A percentile compares a stretch with the other conserved stretches of the same genome.
Evolutionary conservation across 2,113 vertebrate species (phyloP).

Genomic region (Hippocampus mohnikei): DNA sequence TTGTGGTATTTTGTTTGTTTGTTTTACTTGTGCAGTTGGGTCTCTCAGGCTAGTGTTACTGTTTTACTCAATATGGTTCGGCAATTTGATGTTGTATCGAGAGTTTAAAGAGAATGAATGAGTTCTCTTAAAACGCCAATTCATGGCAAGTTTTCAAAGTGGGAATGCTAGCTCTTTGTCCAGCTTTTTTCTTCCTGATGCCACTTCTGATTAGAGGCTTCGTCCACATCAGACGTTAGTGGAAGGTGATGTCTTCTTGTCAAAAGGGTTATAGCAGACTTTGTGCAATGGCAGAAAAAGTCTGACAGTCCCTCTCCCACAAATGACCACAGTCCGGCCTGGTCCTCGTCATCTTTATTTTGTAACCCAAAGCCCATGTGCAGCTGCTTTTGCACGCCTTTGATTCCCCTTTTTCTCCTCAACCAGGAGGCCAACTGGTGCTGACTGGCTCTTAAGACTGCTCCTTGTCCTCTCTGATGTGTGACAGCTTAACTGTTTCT

Average conservation of each 20-base stretch:
- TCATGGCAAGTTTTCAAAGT: neutral
- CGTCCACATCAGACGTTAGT: conserved; percentile 38
- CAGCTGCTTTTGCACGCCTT: conserved; percentile 69
- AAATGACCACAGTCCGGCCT: conserved; percentile 70
- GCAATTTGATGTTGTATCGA: neutral
- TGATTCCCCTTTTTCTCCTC: conserved; percentile 55
- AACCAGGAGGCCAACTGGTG: conserved; percentile 66
- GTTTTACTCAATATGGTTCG: neutral
- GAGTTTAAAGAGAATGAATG: neutral
- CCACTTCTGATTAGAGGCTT: conserved; percentile 45
- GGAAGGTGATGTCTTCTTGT: conserved; percentile 62
- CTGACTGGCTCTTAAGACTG: conserved; percentile 45
- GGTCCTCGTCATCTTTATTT: conserved; percentile 65
- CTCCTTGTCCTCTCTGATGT: conserved; percentile 64
- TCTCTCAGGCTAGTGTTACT: neutral
- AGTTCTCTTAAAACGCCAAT: neutral
- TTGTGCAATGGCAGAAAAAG: conserved; percentile 51
- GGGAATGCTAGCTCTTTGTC: neutral
- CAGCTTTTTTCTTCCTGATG: conserved; percentile 29
- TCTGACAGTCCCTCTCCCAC: conserved; percentile 58
- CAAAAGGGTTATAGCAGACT: conserved; percentile 45
- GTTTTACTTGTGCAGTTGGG: no score
- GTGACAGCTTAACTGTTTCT: conserved; percentile 75
- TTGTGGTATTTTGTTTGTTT: no score
- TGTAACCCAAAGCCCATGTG: conserved; percentile 64